These are phyloP conservation scores for Notoglanidium macrostoma DNA, from an alignment of 2,797 vertebrate genomes.

Conservation along the genomic window DNA sequence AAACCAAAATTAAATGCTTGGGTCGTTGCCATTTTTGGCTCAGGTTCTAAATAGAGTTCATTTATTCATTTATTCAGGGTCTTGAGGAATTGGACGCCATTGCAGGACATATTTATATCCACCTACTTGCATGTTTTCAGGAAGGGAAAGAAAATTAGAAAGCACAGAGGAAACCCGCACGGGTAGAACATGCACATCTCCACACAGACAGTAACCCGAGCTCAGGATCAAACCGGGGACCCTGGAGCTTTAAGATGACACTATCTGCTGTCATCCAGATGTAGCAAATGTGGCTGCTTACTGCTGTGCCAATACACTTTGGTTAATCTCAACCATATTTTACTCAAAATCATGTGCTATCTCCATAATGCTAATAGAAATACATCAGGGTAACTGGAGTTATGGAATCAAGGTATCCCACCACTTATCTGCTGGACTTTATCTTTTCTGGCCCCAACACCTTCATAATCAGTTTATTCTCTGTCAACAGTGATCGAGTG, in stretches of 20 bases:
- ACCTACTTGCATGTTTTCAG: neutral
- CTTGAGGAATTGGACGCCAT: neutral
- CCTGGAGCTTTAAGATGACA: neutral
- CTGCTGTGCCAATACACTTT: neutral
- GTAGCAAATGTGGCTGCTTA: neutral
- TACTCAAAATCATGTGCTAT: neutral
- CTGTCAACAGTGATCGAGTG: conserved; percentile 77
- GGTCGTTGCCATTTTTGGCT: neutral
- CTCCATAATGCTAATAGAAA: neutral
- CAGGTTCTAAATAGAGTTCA: neutral
- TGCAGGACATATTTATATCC: neutral
- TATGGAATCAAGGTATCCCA: neutral
- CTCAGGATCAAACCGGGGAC: neutral
- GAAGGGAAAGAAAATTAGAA: neutral
- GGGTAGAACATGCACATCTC: neutral
- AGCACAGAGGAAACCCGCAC: neutral
- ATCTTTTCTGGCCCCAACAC: neutral
- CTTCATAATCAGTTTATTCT: neutral
- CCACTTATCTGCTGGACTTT: neutral
- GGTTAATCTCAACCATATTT: neutral
- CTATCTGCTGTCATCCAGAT: neutral
- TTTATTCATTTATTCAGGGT: neutral
- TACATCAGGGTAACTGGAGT: neutral
- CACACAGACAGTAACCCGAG: neutral
- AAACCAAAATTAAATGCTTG: neutral